Conservation (phyloP, 2,797 vertebrate species). For the Chelmon rostratus region DNA sequence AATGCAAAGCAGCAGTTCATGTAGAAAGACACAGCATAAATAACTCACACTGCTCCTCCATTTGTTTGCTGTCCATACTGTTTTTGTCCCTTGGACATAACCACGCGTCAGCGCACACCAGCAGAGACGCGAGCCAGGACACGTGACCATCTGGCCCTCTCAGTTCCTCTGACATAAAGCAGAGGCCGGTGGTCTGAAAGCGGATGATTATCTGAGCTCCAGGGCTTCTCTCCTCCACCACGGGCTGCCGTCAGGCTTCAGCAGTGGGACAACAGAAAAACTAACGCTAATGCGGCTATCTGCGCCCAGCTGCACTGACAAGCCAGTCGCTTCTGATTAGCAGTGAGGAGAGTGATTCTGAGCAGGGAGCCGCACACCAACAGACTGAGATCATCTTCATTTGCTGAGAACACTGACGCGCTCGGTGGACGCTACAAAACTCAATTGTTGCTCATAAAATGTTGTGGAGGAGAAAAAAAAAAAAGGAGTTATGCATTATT, state of each 20-base stretch:
- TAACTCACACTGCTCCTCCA: neutral
- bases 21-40: neutral
- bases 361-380: neutral
- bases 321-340: conserved; percentile 52
- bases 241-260: conserved; percentile 8
- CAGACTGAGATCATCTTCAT: neutral
- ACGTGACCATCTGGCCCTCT: neutral
- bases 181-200: conserved; percentile 6
- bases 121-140: conserved; percentile 10
- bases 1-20: conserved; percentile 3
- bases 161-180: conserved; percentile 4
- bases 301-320: conserved; percentile 36
- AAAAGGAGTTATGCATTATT: neutral
- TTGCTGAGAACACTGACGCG: neutral
- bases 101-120: neutral
- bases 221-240: neutral
- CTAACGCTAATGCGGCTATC: conserved; percentile 34
- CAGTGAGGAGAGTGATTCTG: conserved; percentile 1
- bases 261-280: conserved; percentile 9
- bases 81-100: conserved; percentile 1
- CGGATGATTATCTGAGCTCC: conserved; percentile 28
- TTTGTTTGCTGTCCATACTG: neutral
- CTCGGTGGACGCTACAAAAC: neutral
- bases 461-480: no score
- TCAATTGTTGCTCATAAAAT: conserved; percentile 1